phyloP scores from a whole-genome alignment of 2,888 invertebrate genomes.

The Empis livida region DNA sequence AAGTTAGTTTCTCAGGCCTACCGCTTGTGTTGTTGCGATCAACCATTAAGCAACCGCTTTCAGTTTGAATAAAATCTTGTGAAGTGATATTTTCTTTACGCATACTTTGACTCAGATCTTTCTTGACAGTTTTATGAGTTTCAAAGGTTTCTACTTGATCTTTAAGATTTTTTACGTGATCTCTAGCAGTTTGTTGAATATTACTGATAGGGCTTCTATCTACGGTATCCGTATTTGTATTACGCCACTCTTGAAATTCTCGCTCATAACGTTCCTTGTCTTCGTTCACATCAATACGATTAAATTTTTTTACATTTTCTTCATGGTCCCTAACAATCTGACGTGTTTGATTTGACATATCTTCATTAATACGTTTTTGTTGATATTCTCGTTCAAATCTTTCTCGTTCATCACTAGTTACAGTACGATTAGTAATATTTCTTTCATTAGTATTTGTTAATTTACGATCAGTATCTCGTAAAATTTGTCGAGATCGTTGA shows the following conservation, averaged over 20 bases:
- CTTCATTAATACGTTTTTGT: neutral
- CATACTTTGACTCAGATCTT: slow-evolving; percentile 15
- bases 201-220: neutral
- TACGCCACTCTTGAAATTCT: neutral
- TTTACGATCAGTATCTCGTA: slow-evolving; percentile 6
- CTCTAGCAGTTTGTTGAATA: neutral
- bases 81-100: slow-evolving; percentile 12
- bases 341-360: neutral
- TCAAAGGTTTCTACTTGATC: slow-evolving; percentile 15
- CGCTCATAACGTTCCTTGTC: neutral
- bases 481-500: slow-evolving; percentile 11
- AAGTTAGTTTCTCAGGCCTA: slow-evolving; percentile 5
- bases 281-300: neutral
- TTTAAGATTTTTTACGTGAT: slow-evolving; percentile 18
- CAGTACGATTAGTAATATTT: neutral
- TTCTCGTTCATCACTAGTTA: too few species aligned
- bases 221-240: neutral
- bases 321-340: neutral
- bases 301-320: neutral
- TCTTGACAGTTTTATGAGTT: slow-evolving; percentile 14
- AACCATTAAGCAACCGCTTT: slow-evolving; percentile 11
- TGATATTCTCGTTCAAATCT: too few species aligned
- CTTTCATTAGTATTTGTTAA: slow-evolving; percentile 2
- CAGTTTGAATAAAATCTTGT: slow-evolving; percentile 15
- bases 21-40: slow-evolving; percentile 10